phyloP scores from a whole-genome alignment of 2,113 vertebrate species.

The Cynoglossus semilaevis region DNA sequence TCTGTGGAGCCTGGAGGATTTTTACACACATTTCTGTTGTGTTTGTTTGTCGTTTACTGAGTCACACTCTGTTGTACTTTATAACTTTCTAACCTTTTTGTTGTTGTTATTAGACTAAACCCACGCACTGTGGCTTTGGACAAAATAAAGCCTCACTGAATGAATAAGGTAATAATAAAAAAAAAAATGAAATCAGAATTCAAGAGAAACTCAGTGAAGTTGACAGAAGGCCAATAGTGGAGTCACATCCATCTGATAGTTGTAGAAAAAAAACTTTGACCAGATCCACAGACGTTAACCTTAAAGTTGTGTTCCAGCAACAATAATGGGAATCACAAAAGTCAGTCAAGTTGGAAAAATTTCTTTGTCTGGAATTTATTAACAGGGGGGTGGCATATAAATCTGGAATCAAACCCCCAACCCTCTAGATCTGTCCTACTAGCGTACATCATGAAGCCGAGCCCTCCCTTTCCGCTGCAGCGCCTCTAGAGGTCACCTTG shows the following conservation, averaged over 20 bases:
- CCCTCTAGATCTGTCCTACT: too few species aligned
- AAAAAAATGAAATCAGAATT: not conserved
- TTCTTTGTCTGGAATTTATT: too few species aligned
- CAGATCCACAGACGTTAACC: constrained; percentile 1
- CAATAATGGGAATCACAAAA: too few species aligned
- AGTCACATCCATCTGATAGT: too few species aligned
- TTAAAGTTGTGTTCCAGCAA: too few species aligned
- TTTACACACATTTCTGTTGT: not conserved
- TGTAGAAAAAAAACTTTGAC: not conserved
- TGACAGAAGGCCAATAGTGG: not conserved
- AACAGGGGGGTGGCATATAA: too few species aligned
- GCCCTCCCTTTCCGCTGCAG: too few species aligned
- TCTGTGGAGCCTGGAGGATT: constrained; percentile 3
- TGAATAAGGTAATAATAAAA: not conserved
- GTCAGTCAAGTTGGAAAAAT: too few species aligned
- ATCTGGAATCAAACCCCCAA: too few species aligned
- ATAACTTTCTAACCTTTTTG: not conserved
- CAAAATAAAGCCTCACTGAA: not conserved
- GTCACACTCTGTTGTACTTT: not conserved
- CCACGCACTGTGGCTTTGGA: not conserved
- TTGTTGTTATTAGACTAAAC: not conserved
- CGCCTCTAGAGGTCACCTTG: too few species aligned
- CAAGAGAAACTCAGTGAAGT: not conserved
- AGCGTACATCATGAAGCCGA: too few species aligned
- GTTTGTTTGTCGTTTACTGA: not conserved